A percentile compares a stretch with the other conserved stretches of the same genome.
phyloP scores from a whole-genome alignment of 2,113 vertebrate genomes.

The Corythornis madagascariensis region DNA sequence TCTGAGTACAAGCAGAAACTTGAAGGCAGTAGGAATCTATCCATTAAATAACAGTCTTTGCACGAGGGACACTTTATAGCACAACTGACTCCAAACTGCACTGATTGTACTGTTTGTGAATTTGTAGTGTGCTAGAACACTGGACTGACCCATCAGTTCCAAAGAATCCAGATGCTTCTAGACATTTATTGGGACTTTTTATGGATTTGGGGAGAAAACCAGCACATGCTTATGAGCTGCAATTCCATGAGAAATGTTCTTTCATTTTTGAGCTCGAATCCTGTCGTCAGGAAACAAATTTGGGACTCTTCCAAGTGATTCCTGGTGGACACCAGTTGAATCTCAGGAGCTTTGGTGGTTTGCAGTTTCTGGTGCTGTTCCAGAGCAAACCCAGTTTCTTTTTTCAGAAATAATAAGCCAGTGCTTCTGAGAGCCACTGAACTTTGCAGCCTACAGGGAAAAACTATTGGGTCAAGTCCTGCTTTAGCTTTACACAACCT shows the following conservation, averaged over 20 bases:
- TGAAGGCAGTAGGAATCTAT: not conserved
- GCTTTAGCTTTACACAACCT: not conserved
- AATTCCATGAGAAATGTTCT: not conserved
- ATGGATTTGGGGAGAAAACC: not conserved
- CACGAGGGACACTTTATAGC: not conserved
- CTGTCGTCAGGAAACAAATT: not conserved
- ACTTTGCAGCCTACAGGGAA: not conserved
- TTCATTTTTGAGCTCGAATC: not conserved
- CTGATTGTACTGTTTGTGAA: not conserved
- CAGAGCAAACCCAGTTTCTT: not conserved
- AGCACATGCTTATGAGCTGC: not conserved
- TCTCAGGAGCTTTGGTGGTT: not conserved
- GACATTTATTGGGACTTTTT: not conserved
- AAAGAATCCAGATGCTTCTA: not conserved
- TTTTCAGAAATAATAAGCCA: not conserved
- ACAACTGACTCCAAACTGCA: not conserved
- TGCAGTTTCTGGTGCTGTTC: not conserved
- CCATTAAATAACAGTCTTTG: not conserved
- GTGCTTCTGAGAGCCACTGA: not conserved
- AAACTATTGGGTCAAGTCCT: not conserved
- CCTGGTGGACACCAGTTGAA: not conserved
- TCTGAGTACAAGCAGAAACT: not conserved
- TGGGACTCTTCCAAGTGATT: not conserved
- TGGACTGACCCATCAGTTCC: not conserved
- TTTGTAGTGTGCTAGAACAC: not conserved